Evolutionary conservation across 2,797 vertebrate species (phyloP).

Genomic region (Silurus lanzhouensis): DNA sequence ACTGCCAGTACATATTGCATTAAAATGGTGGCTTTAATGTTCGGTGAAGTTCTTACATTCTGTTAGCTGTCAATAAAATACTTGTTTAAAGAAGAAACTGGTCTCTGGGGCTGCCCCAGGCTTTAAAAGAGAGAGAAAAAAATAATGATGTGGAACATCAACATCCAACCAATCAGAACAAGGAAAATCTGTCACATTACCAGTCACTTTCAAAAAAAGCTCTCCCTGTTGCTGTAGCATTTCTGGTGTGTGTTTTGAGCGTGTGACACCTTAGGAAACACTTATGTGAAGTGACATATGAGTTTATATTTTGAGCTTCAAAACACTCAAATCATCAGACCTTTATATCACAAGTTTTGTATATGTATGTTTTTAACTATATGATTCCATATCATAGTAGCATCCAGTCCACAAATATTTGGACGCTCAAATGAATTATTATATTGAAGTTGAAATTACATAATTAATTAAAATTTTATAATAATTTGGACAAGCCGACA

Average conservation of each 20-base stretch:
- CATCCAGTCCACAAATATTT: neutral
- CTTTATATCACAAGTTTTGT: neutral
- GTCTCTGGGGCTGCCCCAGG: constrained; percentile 13
- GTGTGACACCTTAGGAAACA: neutral
- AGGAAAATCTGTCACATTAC: constrained; percentile 7
- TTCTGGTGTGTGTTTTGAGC: constrained; percentile 21
- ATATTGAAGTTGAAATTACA: neutral
- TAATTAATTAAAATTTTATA: neutral
- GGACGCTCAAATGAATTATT: neutral
- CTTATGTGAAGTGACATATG: neutral
- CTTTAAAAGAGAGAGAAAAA: neutral
- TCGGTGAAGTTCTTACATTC: neutral
- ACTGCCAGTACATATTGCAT: neutral
- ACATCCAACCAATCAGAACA: neutral
- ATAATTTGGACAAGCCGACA: neutral
- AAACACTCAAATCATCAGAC: neutral
- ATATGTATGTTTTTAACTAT: neutral
- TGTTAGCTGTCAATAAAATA: neutral
- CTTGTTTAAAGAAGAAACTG: neutral
- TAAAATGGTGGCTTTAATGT: neutral
- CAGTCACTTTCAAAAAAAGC: neutral
- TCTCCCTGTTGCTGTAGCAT: neutral
- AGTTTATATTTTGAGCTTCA: neutral
- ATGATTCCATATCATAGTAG: neutral
- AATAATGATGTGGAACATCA: neutral